Base-by-base conservation (phyloP, 2,797 vertebrate species). In the Tachyglossus aculeatus region DNA sequence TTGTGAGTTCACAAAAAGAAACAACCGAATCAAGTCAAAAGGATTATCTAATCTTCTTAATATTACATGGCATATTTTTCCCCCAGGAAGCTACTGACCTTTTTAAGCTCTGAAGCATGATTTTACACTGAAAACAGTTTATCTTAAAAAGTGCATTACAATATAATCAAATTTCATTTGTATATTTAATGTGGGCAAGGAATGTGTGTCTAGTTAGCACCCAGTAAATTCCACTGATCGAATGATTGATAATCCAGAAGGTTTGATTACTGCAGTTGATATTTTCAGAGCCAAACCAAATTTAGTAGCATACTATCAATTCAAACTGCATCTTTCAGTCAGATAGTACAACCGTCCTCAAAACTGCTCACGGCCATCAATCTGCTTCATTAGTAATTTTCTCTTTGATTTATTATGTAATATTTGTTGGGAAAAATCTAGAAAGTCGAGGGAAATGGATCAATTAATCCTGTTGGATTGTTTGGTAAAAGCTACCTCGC, bases 371-470 rank as follows among this genome's bases (percentile, higher is more conserved):
- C 19, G 54, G 21, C 9, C 27, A 65, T 40, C 24, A 0, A 8
- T 62, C 59, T 58, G 14, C 63, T 37, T 56, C 44, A 51, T 22
- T 37, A 64, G 12, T 47, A 22, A 1, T 6, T 27, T 47, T 4
- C 15, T 32, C 24, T 73, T 67, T 1, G 55, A 11, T 0, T 19
- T 63, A 69, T 70, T 65, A 62, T 2, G 24, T 16, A 71, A 77
- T 73, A 61, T 39, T 76, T 72, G 68, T 60, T 60, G 55, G 54
- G 67, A 80, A 84, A 71, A 29, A 74, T 50, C 58, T 47, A 74
- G 58, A 63, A 47, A 48, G 3, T 2, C 69, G 47, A 6, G 1
- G 9, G 2, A 24, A 12, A 25, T 21, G 59, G 73, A 71, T 80
- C 68, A 52, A 47, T 32, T 43, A 25, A 21, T 40, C 76, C 77